Base-by-base conservation (phyloP, 2,888 invertebrate genomes). In the Caenorhabditis becei region DNA sequence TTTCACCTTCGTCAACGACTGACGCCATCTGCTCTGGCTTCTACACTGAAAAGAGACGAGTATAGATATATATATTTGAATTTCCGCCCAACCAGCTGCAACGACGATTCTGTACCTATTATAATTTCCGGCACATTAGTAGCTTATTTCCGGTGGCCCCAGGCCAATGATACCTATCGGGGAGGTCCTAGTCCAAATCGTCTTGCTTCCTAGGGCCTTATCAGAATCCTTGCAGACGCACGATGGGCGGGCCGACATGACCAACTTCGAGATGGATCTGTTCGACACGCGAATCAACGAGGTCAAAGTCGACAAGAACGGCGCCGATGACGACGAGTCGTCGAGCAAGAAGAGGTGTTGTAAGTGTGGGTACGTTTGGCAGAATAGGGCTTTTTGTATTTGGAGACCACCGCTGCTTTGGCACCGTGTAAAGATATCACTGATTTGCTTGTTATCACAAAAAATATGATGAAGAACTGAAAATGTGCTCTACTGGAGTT, bases 181-280 rank as follows among this genome's bases (percentile, higher is more conserved):
- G 67, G 86, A 86, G 86, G 86, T 86, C 28, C n/a, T 49, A 28
- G 18, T 47, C 10, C 18, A 26, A 3, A 26, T 37, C 51, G 44
- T 32, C 69, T 51, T 49, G 23, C 32, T 51, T 4, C 11, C 3
- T 11, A 41, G 1, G n/a, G n/a, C n/a, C 23, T 14, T 26, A 54
- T 71, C 10, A 10, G 37, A 18, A 18, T 49, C 5, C 44, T 70
- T 86, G 61, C 65, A 90, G 89, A 90, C 90, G 10, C 85, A 85
- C 62, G 90, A 90, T 86, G 90, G 90, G 26, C 83, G 89, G 28
- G 87, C 89, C 47, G 90, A 90, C 65, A 87, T 90, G 88, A 89
- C 90, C 51, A 89, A 89, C 74, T 88, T 90, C 72, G 89, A 89
- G 70, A 86, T 88, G 88, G 89, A 88, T 58, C 82, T 89, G 7